These are phyloP conservation scores for Herpetotheres cachinnans DNA, from an alignment of 2,113 vertebrate species.

Conservation along the genomic window DNA sequence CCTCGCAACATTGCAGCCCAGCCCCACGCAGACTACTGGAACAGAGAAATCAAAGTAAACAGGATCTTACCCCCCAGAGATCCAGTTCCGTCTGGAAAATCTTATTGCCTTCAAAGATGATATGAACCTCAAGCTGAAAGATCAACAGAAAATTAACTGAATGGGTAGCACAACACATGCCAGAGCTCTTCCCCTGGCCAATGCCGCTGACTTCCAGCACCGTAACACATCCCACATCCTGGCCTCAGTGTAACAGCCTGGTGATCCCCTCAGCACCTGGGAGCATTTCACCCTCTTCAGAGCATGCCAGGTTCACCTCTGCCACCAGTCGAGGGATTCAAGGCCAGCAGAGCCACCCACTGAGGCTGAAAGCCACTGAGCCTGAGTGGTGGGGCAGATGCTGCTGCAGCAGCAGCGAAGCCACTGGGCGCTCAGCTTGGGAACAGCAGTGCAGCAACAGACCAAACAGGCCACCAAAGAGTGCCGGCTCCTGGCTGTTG, in stretches of 20 bases:
- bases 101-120: constrained; percentile 88
- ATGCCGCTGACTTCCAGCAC: neutral
- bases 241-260: accelerated
- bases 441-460: neutral
- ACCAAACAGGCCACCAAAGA: neutral
- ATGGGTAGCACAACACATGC: neutral
- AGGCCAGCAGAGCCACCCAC: neutral
- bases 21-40: neutral
- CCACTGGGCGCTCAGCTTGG: accelerated
- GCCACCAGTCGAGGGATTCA: neutral
- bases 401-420: neutral
- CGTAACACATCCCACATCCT: neutral
- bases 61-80: constrained; percentile 89
- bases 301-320: neutral
- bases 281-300: neutral
- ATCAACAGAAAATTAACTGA: constrained; percentile 16
- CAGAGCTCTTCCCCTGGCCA: neutral
- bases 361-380: neutral
- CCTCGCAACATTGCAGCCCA: neutral
- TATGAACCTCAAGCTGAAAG: constrained; percentile 82
- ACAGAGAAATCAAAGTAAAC: neutral
- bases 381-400: neutral
- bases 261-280: neutral
- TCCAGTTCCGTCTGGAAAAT: constrained; percentile 86
- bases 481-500: neutral